Conservation (phyloP, 2,797 vertebrate genomes). For the Notamacropus eugenii region DNA sequence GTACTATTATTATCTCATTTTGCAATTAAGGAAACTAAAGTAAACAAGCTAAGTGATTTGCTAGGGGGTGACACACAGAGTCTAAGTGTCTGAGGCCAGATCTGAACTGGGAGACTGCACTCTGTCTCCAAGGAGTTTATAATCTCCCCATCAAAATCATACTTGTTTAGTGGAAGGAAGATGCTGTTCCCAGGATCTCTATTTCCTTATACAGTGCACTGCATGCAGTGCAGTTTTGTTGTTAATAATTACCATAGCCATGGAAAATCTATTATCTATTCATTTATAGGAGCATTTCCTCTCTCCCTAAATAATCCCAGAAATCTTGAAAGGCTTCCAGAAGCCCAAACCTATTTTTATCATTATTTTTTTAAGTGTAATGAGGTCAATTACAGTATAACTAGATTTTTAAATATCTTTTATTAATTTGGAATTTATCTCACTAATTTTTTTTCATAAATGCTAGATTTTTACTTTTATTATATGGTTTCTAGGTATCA, state of each 20-base stretch:
- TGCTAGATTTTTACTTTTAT: slow-evolving; percentile 8
- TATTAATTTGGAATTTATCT: slow-evolving; percentile 43
- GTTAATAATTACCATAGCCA: not conserved
- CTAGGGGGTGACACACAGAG: not conserved
- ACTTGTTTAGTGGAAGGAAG: not conserved
- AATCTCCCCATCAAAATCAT: not conserved
- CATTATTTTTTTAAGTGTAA: slow-evolving; percentile 5
- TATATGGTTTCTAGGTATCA: not conserved
- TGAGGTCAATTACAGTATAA: slow-evolving; percentile 21
- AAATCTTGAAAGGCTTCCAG: not conserved
- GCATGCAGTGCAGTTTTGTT: not conserved
- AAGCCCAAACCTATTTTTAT: not conserved
- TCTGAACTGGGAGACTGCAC: not conserved
- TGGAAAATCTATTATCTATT: not conserved
- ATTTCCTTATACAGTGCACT: not conserved
- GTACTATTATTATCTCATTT: not conserved
- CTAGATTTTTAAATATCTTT: not conserved
- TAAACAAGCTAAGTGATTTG: not conserved
- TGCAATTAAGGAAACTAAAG: not conserved
- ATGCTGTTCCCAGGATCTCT: not conserved
- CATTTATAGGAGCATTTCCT: not conserved
- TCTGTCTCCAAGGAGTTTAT: not conserved
- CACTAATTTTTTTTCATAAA: slow-evolving; percentile 55
- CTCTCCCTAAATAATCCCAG: not conserved
- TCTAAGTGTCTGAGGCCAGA: not conserved